These are phyloP conservation scores for Poecilia picta DNA, from an alignment of 2,797 vertebrate genomes.

Conservation along the genomic window DNA sequence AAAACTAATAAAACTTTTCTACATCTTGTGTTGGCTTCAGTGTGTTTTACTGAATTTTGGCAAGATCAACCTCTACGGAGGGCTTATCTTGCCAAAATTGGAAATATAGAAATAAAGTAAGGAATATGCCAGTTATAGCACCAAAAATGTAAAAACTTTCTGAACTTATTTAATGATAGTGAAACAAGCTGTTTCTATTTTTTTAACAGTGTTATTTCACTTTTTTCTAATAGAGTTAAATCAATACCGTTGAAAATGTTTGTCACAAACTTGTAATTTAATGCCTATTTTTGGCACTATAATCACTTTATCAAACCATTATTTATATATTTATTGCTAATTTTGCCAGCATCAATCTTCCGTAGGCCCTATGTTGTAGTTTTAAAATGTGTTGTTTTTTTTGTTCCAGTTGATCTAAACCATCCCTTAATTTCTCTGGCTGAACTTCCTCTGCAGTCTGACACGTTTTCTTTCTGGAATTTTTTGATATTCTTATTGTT, in stretches of 20 bases:
- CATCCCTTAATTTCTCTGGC: not conserved
- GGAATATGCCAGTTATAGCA: too few relatives aligned
- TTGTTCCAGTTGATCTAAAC: not conserved
- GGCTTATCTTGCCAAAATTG: not conserved
- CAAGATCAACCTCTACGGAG: not conserved
- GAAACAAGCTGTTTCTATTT: too few relatives aligned
- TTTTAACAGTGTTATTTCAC: too few relatives aligned
- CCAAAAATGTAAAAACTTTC: too few relatives aligned
- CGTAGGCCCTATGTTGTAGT: not conserved
- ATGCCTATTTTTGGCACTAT: not conserved
- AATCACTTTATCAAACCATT: too few relatives aligned
- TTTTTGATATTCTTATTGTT: too few relatives aligned
- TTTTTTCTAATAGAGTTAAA: too few relatives aligned
- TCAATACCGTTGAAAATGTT: too few relatives aligned
- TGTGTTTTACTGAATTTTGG: not conserved
- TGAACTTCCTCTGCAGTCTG: not conserved
- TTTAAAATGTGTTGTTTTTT: not conserved
- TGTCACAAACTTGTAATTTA: not conserved
- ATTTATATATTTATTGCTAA: not conserved
- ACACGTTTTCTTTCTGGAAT: too few relatives aligned
- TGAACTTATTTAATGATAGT: too few relatives aligned
- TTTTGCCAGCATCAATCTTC: not conserved
- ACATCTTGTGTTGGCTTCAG: constrained; percentile 28
- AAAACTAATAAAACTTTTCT: constrained; percentile 68
- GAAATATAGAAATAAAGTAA: not conserved